Evolutionary conservation across 1,140 invertebrate species (phyloP), one percentile per base, ranked within the genome.

Genomic region (Patella vulgata): DNA sequence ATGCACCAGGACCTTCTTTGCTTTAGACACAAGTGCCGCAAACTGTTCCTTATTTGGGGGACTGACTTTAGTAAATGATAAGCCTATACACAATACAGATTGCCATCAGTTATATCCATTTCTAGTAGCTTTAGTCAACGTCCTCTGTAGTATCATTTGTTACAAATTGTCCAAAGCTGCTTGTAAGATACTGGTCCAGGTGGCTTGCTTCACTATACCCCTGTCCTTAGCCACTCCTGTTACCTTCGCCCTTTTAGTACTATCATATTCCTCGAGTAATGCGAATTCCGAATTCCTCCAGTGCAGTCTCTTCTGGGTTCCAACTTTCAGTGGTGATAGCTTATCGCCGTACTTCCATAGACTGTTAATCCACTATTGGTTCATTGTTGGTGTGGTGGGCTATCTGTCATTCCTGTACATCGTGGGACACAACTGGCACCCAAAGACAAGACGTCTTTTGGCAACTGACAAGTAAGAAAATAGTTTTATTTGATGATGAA

Each of bases 251-350:
- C 39, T 79, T 0, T 39, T 71, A 1, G 57, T 63, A 39, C 48
- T 64, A 33, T 58, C 40, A 1, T 69, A 52, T 39, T 65, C 59
- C 4, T 17, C 50, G 2, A 55, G 59, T 6, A 64, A 68, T 19
- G 14, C 8, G 12, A 28, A 48, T 36, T 33, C 42, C 1, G 43
- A 30, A 8, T 48, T 67, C n/a, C 36, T 63, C 21, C 21, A 31
- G 8, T 69, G 96, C 57, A 48, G n/a, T 51, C 62, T 65, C 51
- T 62, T 19, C 1, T 54, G 59, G 70, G 59, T 63, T 12, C 25
- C 12, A 17, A 46, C 27, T 12, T 52, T 59, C 12, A 23, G 42
- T n/a, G 19, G 1, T 5, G 43, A 53, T 12, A 48, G 59, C 30
- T 54, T 69, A 48, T 48, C 39, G 23, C 33, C 28, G 17, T 66